Evolutionary conservation across 37 sponge, comb jelly and placozoan genomes (phyloP).

Genomic region (Mnemiopsis leidyi): DNA sequence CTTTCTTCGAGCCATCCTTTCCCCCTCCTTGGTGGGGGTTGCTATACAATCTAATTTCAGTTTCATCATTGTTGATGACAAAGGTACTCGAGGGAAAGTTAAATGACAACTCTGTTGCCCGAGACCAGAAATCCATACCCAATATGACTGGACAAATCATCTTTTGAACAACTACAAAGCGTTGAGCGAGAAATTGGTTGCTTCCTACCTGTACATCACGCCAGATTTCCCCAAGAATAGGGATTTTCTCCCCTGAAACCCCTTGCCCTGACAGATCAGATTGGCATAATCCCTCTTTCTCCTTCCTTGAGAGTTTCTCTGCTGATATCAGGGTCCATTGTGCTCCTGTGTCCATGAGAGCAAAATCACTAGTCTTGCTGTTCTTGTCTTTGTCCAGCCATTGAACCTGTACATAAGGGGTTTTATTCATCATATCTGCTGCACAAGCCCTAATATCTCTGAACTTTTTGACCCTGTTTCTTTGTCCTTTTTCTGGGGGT

Average conservation of each 20-base stretch:
- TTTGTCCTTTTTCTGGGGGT: background rate
- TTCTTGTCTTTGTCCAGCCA: background rate
- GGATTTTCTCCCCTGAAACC: slow-evolving; percentile 32
- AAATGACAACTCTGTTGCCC: background rate
- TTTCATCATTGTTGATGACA: no score
- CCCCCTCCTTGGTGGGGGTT: no score
- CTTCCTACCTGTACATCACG: background rate
- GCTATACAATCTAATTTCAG: no score
- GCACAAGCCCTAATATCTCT: background rate
- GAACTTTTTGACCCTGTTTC: background rate
- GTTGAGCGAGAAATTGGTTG: background rate
- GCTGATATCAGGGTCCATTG: background rate
- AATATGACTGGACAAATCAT: background rate
- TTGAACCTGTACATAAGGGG: background rate
- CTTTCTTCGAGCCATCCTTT: no score
- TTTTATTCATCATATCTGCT: background rate
- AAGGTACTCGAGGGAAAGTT: no score
- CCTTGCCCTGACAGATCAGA: background rate
- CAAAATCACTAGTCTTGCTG: no score
- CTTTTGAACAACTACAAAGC: background rate
- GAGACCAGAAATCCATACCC: background rate
- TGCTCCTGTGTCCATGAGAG: background rate
- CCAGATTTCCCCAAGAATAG: slow-evolving; percentile 14
- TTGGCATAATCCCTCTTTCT: background rate
- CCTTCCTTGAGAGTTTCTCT: background rate